These are phyloP conservation scores for Oophaga pumilio DNA, from an alignment of 2,113 vertebrate species.

Conservation along the genomic window DNA sequence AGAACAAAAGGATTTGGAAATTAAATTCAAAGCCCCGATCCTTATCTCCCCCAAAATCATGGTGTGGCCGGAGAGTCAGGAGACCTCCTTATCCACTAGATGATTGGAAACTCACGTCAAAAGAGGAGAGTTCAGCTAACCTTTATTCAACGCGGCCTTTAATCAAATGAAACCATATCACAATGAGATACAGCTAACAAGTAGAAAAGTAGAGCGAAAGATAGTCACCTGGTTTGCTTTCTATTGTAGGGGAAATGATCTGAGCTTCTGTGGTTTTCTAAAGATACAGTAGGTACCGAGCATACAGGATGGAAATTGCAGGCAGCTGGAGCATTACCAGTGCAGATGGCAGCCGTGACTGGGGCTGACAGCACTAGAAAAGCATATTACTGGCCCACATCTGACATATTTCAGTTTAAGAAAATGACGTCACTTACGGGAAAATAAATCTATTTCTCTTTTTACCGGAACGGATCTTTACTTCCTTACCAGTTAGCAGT, in stretches of 20 bases:
- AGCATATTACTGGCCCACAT: neutral
- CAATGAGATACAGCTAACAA: neutral
- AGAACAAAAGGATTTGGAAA: too few relatives aligned
- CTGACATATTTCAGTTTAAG: neutral
- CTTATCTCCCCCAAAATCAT: too few relatives aligned
- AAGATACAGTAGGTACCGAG: neutral
- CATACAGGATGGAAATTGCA: neutral
- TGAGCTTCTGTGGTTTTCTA: neutral
- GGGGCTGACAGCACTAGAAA: neutral
- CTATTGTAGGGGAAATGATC: neutral
- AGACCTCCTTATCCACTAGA: too few relatives aligned
- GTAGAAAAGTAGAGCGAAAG: neutral
- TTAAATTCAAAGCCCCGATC: too few relatives aligned
- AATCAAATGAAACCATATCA: neutral
- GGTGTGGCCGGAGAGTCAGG: too few relatives aligned
- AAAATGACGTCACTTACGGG: neutral
- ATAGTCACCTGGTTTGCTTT: neutral
- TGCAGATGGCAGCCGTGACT: neutral
- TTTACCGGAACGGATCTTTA: neutral
- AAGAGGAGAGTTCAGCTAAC: too few relatives aligned
- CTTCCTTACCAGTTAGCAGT: constrained; percentile 69
- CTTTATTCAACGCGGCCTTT: too few relatives aligned
- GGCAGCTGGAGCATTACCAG: neutral
- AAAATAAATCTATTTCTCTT: neutral
- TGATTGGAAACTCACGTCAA: too few relatives aligned